phyloP scores from a whole-genome alignment of 2,113 vertebrate genomes.

The Fukomys damarensis region DNA sequence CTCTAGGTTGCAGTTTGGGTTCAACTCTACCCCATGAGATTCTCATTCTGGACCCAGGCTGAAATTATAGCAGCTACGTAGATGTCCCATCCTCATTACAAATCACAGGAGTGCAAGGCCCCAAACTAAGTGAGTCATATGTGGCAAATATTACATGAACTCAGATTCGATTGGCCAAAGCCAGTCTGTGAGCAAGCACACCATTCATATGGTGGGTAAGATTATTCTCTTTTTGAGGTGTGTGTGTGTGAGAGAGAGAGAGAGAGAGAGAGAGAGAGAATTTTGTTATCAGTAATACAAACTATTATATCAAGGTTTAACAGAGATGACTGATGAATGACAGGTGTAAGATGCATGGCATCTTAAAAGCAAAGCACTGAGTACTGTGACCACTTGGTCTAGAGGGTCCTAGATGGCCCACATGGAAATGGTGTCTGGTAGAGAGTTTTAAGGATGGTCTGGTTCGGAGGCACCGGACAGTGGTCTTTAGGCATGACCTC shows the following conservation, averaged over 20 bases:
- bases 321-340: not conserved
- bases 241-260: no score
- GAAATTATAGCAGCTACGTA: not conserved
- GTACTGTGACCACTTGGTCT: not conserved
- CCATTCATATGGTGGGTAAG: not conserved
- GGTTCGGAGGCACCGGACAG: not conserved
- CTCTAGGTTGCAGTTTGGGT: not conserved
- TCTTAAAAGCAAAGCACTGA: not conserved
- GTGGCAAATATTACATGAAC: not conserved
- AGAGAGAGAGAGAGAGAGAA: not conserved
- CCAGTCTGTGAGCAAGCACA: not conserved
- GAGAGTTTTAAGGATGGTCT: not conserved
- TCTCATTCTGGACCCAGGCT: not conserved
- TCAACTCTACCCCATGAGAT: not conserved
- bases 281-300: not conserved
- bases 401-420: no score
- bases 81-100: not conserved
- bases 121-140: not conserved
- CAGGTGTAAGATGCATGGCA: not conserved
- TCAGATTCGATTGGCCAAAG: not conserved
- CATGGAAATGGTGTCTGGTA: not conserved
- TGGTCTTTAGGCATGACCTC: not conserved
- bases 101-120: not conserved
- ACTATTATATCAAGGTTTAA: not conserved
- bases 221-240: not conserved